Conservation (phyloP, 2,888 invertebrate species). For the Chrysina gloriosa region DNA sequence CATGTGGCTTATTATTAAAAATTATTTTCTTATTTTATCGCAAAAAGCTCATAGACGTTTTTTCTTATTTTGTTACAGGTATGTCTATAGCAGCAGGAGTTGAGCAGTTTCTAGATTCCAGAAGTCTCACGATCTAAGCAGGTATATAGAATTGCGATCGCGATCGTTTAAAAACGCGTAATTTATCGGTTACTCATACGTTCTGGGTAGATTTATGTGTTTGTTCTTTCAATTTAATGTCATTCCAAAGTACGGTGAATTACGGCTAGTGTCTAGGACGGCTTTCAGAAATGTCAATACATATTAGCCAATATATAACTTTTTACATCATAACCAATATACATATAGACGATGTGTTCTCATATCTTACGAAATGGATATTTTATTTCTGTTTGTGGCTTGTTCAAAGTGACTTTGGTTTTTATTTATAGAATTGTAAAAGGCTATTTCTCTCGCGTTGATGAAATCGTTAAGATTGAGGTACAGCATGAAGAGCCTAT, state of each 20-base stretch:
- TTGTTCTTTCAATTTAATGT: slow-evolving; percentile 4
- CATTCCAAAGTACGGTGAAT: neutral
- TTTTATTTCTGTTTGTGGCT: neutral
- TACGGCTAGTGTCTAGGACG: neutral
- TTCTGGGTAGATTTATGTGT: neutral
- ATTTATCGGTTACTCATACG: slow-evolving; percentile 7
- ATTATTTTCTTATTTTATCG: no score
- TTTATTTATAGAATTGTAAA: no score
- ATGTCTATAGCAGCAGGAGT: neutral
- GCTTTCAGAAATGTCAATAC: slow-evolving; percentile 13
- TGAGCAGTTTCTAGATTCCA: neutral
- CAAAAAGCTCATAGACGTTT: no score
- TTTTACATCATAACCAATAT: neutral
- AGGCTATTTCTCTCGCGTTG: no score
- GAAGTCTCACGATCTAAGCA: neutral
- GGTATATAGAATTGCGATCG: no score
- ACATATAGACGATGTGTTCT: neutral
- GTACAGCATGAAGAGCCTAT: no score
- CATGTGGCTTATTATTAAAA: no score
- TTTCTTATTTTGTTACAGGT: slow-evolving; percentile 11
- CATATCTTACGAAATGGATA: neutral
- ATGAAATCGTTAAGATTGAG: no score
- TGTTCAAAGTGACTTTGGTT: no score
- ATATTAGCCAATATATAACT: neutral
- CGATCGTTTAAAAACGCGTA: no score